Percentiles rank a stretch among this genome's conserved stretches.
Conservation (phyloP, 2,797 vertebrate species). For the Loriculus beryllinus region DNA sequence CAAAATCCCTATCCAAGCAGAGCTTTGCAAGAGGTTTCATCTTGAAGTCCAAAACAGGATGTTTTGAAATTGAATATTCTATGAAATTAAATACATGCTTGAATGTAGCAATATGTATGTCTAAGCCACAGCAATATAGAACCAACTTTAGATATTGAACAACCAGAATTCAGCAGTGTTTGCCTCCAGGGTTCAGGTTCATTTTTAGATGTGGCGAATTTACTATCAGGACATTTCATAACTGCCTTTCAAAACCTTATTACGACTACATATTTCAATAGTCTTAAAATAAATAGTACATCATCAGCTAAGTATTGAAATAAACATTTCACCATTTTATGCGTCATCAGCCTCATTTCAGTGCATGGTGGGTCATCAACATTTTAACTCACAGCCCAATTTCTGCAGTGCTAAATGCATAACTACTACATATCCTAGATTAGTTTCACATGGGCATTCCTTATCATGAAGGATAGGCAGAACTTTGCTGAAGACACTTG, state of each 20-base stretch:
- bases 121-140: not conserved
- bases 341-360: constrained; percentile 6
- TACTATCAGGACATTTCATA: not conserved
- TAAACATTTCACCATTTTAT: constrained; percentile 13
- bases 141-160: not conserved
- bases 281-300: constrained; percentile 48
- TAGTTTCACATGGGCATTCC: not conserved
- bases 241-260: constrained; percentile 31
- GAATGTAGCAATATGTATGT: not conserved
- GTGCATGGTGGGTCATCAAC: not conserved
- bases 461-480: not conserved
- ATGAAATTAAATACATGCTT: not conserved
- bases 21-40: not conserved
- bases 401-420: not conserved
- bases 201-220: not conserved
- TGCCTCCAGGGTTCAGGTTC: not conserved
- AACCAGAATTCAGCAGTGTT: not conserved
- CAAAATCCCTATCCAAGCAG: not conserved
- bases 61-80: not conserved
- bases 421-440: not conserved
- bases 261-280: constrained; percentile 7
- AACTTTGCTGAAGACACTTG: not conserved
- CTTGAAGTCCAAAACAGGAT: not conserved
- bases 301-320: constrained; percentile 52
- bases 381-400: constrained; percentile 1